Evolutionary conservation across 2,113 vertebrate genomes (phyloP), one percentile per base, ranked within the genome.

Genomic region (Tragelaphus imberbis): DNA sequence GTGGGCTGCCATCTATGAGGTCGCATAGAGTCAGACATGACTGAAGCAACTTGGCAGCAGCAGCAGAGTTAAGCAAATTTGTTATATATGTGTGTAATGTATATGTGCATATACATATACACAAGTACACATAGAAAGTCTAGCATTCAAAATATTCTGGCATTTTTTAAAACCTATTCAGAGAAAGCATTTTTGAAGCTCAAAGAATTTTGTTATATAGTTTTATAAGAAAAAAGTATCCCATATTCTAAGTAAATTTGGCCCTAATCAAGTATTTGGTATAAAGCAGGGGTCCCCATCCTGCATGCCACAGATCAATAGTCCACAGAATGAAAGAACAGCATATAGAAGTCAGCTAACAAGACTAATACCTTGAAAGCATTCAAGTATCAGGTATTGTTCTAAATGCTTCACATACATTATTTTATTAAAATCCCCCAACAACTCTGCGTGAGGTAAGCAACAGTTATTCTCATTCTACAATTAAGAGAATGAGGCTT

Each of bases 121-220:
- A 63, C 36, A 84, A 40, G 27, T 33, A 61, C n/a, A 68, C 13
- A 79, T 0, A 86, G 27, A n/a, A 58, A 55, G 13, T 40, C 56
- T 61, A 55, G 33, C 21, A 58, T 51, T 90, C 84, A 87, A 68
- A 91, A 93, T 97, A 51, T 80, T 80, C 10, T 79, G 51, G 16
- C 55, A n/a, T 81, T 51, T 51, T 47, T 88, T 79, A 53, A 71
- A 17, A 21, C 65, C 82, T 28, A 53, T 58, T 81, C 58, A 12
- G 17, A 14, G 7, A 85, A 91, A 59, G 88, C 3, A 49, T 56
- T 80, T 95, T 90, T 68, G 56, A 25, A 59, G 56, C 49, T 21
- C 30, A 28, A 79, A 90, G 33, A 61, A 49, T 3, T 14, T 80
- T 53, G 33, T 6, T 15, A 28, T 11, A 30, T n/a, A 71, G 17